Evolutionary conservation across 2,888 invertebrate genomes (phyloP), one percentile per base, ranked within the genome.

Genomic region (Pandemis cinnamomeana): DNA sequence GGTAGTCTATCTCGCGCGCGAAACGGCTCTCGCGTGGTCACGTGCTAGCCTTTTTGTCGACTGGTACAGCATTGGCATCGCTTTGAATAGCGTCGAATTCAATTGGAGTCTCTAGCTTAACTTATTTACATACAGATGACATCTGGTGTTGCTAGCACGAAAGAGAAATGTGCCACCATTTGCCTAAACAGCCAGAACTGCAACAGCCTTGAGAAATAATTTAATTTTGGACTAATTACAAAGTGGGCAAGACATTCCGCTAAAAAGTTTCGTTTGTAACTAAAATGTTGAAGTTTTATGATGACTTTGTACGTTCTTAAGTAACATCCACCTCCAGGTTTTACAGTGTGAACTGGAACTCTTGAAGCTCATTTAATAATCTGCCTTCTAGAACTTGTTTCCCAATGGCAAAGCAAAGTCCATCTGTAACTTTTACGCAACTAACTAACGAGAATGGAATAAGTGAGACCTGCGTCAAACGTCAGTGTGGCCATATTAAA

Each of bases 71-170:
- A 13, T 48, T 10, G 5, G 7, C 20, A 7, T 15, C 53, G 53
- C 58, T 8, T 10, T 27, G 7, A 11, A 27, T 27, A 58, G 53
- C 15, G 53, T 58, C 27, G 27, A 58, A 11, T 58, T 58, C 0
- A 20, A 10, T 58, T 0, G 27, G 27, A 11, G 58, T 55, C 58
- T 58, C 58, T 27, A 58, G 60, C 60, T 41, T 70, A 69, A 64
- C 68, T 72, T 72, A 72, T 42, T n/a, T 53, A 67, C 20, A 46
- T 64, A 68, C 63, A 73, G 69, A 60, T 73, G 73, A 66, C 73
- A 73, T 61, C 55, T 55, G n/a, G 72, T 72, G 73, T 69, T 73
- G 73, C 64, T 69, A 73, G 69, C 73, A 73, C 69, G 55, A 27
- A 60, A 72, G 51, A 72, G 51, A 66, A 70, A 64, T 55, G 68